phyloP scores from a whole-genome alignment of 2,888 invertebrate genomes.

The Entomobrya multifasciata region DNA sequence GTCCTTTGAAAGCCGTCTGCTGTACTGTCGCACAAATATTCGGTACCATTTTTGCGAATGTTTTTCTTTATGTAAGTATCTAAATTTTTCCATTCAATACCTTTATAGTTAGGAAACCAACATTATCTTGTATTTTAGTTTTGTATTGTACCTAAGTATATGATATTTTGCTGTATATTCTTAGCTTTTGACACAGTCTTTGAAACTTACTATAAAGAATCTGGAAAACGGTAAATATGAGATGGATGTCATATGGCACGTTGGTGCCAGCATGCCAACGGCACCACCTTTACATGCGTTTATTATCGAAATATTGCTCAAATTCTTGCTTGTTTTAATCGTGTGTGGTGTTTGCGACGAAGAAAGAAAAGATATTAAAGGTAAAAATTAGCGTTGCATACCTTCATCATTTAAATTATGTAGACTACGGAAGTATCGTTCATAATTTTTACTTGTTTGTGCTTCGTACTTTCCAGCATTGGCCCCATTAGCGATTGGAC shows the following conservation, averaged over 20 bases:
- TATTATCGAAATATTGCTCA: slow-evolving; percentile 82
- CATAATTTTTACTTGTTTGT: background rate
- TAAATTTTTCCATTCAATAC: too few relatives aligned
- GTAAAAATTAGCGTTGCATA: slow-evolving; percentile 80
- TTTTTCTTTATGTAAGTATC: too few relatives aligned
- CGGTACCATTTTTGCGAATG: too few relatives aligned
- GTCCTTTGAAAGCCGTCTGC: too few relatives aligned
- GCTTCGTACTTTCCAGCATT: slow-evolving; percentile 81
- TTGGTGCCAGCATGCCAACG: too few relatives aligned
- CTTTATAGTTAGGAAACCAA: too few relatives aligned
- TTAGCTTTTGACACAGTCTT: background rate
- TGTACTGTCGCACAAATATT: too few relatives aligned
- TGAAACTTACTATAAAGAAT: background rate
- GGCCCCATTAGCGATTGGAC: slow-evolving; percentile 93
- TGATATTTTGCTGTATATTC: background rate
- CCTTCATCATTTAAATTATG: background rate
- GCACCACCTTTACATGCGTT: background rate
- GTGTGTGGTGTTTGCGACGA: slow-evolving; percentile 94
- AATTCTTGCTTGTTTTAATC: slow-evolving; percentile 92
- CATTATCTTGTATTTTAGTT: too few relatives aligned
- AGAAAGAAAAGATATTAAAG: slow-evolving; percentile 89
- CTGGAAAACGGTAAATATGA: background rate
- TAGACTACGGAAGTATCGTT: background rate
- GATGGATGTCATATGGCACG: too few relatives aligned
- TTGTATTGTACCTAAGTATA: background rate